Evolutionary conservation across 2,797 vertebrate genomes (phyloP), one percentile per base, ranked within the genome.

Genomic region (Hoplostethus atlanticus): DNA sequence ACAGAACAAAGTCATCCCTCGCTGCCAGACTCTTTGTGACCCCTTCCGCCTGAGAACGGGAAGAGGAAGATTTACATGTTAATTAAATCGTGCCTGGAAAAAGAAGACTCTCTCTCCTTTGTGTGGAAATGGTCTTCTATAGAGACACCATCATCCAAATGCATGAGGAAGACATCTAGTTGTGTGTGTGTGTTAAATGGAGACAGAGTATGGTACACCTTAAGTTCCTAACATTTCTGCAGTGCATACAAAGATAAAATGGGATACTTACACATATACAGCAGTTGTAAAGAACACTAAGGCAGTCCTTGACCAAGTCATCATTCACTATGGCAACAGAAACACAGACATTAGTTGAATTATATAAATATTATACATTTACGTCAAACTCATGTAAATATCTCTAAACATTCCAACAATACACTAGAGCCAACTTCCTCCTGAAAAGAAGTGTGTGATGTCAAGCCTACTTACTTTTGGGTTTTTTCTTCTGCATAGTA

Each of bases 221-320:
- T 10, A 42, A 12, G 40, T 52, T 30, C 38, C 10, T n/a, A 25
- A 70, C 56, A 73, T 70, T 74, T 76, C 28, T 73, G 63, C 46
- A 30, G 13, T 12, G 28, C 0, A 4, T 40, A 36, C 25, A 25
- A 70, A 68, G 34, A 34, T 28, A 2, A 51, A 55, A 69, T 2
- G 4, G 8, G 50, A 79, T 77, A 97, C 98, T 96, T 96, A 99
- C 98, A 94, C 98, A 99, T 90, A 99, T 97, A 88, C 98, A 99
- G 40, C 97, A 98, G 92, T 99, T 99, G 94, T 99, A 99, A 74
- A 99, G 95, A 93, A 99, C 96, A 89, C 97, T 99, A 90, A 99
- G 94, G 91, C 97, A 98, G 92, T 99, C 98, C 93, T 99, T 99
- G 78, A 98, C 96, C 88, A 99, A 91, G 87, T 99, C 97, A 87